phyloP scores from a whole-genome alignment of 2,888 invertebrate genomes.

The Acanthosoma haemorrhoidale region DNA sequence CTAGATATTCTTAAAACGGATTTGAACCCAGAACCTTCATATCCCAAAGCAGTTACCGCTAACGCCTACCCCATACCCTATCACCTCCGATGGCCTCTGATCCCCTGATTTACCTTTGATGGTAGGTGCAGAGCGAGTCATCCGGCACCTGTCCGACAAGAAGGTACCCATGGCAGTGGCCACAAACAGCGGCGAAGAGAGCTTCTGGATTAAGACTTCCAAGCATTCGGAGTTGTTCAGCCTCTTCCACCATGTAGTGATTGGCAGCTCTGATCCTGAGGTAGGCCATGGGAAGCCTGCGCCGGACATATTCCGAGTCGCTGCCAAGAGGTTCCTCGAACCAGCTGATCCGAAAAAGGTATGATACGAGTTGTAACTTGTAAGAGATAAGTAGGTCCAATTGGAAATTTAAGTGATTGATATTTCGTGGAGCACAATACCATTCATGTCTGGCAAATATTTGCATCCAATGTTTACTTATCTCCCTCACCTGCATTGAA shows the following conservation, averaged over 20 bases:
- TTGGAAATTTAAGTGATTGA: too few relatives aligned
- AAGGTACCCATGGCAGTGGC: conserved; percentile 81
- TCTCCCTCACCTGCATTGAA: too few relatives aligned
- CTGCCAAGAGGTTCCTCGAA: conserved; percentile 66
- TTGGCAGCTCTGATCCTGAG: conserved; percentile 75
- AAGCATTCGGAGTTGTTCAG: conserved; percentile 60
- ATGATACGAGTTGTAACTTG: too few relatives aligned
- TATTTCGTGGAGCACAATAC: too few relatives aligned
- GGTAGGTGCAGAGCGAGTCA: conserved; percentile 70
- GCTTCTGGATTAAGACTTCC: conserved; percentile 64
- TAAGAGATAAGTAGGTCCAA: too few relatives aligned
- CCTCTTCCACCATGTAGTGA: conserved; percentile 69
- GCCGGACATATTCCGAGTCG: conserved; percentile 81
- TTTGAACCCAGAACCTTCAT: too few relatives aligned
- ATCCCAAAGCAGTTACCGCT: too few relatives aligned
- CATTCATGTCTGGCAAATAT: too few relatives aligned
- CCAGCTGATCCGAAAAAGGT: conserved; percentile 57
- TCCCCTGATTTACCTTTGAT: conserved; percentile 39
- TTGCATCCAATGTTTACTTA: too few relatives aligned
- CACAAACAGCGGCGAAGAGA: conserved; percentile 71
- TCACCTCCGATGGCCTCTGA: too few relatives aligned
- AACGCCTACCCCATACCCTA: too few relatives aligned
- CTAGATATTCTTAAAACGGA: too few relatives aligned
- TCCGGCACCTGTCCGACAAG: conserved; percentile 66
- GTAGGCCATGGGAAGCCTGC: conserved; percentile 81